These are phyloP conservation scores for Onychostoma macrolepis DNA, from an alignment of 2,113 vertebrate genomes.

Conservation along the genomic window DNA sequence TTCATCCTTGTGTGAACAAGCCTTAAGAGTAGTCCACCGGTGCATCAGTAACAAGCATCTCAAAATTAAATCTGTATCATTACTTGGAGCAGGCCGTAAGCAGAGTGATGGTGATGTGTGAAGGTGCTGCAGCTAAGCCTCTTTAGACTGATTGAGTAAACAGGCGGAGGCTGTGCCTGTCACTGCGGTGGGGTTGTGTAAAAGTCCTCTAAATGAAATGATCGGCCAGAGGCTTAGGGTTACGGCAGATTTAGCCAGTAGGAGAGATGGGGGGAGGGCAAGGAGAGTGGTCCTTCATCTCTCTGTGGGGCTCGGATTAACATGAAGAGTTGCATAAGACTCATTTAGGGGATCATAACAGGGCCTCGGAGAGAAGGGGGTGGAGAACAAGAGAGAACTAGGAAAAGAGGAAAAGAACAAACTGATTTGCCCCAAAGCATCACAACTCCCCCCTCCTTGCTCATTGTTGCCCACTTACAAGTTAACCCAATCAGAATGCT, in stretches of 20 bases:
- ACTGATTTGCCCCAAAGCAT: conserved; percentile 32
- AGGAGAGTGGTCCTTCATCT: conserved; percentile 16
- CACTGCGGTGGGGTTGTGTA: neutral
- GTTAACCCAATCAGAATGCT: conserved; percentile 44
- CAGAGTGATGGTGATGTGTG: neutral
- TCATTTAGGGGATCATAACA: conserved; percentile 34
- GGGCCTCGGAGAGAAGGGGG: neutral
- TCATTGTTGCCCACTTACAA: conserved; percentile 9
- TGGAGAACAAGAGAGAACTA: neutral
- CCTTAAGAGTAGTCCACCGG: neutral
- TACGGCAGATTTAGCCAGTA: conserved; percentile 1
- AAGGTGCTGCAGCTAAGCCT: neutral
- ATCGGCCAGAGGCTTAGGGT: conserved; percentile 14
- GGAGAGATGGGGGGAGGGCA: neutral
- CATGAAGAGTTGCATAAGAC: conserved; percentile 39
- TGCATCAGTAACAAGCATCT: neutral
- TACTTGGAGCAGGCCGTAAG: neutral
- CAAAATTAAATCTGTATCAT: neutral
- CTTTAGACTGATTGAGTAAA: conserved; percentile 24
- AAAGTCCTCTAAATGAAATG: conserved; percentile 31
- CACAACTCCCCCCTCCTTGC: neutral
- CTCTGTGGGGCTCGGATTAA: conserved; percentile 21
- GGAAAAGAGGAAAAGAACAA: conserved; percentile 9
- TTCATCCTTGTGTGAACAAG: neutral
- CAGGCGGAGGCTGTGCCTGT: neutral